These are phyloP conservation scores for Conus canariensis DNA, from an alignment of 2,888 invertebrate genomes.

Conservation along the genomic window DNA sequence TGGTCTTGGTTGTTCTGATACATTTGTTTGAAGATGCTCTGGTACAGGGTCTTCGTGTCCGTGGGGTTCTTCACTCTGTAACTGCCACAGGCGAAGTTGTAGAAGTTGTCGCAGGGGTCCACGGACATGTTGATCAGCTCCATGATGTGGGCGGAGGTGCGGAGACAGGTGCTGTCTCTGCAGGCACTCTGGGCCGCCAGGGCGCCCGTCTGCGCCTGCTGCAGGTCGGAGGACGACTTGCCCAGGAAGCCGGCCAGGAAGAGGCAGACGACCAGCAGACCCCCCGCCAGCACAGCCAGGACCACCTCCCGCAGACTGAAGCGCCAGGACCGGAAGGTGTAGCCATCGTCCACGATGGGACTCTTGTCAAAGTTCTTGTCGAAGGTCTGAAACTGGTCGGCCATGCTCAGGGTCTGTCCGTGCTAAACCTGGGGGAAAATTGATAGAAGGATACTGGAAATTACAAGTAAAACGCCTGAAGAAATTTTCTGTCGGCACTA, in stretches of 20 bases:
- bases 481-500: neutral
- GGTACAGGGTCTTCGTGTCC: constrained; percentile 55
- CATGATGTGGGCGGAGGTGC: constrained; percentile 61
- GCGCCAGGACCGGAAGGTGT: constrained; percentile 51
- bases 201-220: constrained; percentile 50
- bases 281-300: constrained; percentile 53
- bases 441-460: no score
- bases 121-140: constrained; percentile 64
- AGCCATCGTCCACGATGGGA: constrained; percentile 60
- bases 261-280: constrained; percentile 60
- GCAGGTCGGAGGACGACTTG: constrained; percentile 29
- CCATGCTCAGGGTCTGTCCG: constrained; percentile 51
- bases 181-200: constrained; percentile 50
- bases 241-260: constrained; percentile 62
- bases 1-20: constrained; percentile 65
- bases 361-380: constrained; percentile 58
- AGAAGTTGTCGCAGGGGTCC: constrained; percentile 81
- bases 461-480: neutral
- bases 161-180: constrained; percentile 61
- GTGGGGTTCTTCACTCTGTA: constrained; percentile 78
- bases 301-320: constrained; percentile 66
- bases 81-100: constrained; percentile 78
- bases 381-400: constrained; percentile 56
- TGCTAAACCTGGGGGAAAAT: neutral
- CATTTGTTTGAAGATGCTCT: constrained; percentile 60